Conservation (phyloP, 2,113 vertebrate species). For the Sinocyclocheilus anophthalmus region DNA sequence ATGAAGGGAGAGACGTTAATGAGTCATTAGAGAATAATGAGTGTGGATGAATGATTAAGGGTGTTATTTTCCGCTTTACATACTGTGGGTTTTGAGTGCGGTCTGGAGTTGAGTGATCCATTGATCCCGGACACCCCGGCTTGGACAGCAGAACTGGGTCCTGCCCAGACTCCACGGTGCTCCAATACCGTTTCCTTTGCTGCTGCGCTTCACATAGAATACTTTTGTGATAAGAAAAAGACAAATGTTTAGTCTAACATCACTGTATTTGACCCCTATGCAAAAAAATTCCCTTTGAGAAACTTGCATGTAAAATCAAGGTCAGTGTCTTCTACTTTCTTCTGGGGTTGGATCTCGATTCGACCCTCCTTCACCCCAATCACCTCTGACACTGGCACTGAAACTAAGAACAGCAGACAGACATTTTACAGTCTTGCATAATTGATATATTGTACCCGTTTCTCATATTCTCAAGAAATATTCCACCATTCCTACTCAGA, state of each 20-base stretch:
- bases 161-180: conserved; percentile 73
- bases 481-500: conserved; percentile 5
- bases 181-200: conserved; percentile 61
- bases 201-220: conserved; percentile 75
- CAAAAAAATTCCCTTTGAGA: not conserved
- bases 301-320: conserved; percentile 76
- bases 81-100: conserved; percentile 75
- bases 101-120: conserved; percentile 72
- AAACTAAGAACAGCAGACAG: conserved; percentile 62
- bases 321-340: conserved; percentile 70
- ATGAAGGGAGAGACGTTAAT: conserved; percentile 17
- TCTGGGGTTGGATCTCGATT: conserved; percentile 72
- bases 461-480: not conserved
- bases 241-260: conserved; percentile 8
- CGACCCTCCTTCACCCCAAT: conserved; percentile 73
- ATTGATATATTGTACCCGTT: not conserved
- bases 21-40: not conserved
- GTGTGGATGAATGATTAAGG: not conserved
- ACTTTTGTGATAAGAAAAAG: conserved; percentile 60
- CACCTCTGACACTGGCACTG: conserved; percentile 74
- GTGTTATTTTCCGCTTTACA: conserved; percentile 31
- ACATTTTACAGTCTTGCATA: conserved; percentile 16
- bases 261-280: not conserved
- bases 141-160: conserved; percentile 75
- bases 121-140: conserved; percentile 74